phyloP scores from a whole-genome alignment of 2,888 invertebrate species.

The Synanthedon tipuliformis region DNA sequence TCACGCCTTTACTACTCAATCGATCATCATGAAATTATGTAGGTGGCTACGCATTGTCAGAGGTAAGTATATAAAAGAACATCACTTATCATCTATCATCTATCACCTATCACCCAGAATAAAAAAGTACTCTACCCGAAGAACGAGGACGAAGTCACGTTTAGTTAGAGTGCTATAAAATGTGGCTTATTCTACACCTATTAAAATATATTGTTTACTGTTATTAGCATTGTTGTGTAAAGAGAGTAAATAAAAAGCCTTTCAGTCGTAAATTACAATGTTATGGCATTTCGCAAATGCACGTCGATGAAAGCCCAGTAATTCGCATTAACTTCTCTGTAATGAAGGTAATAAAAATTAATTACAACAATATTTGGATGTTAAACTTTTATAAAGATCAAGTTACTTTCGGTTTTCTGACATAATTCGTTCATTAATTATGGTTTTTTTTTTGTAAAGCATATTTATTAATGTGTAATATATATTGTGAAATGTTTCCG shows the following conservation, averaged over 20 bases:
- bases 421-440: not conserved
- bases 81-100: rapidly evolving
- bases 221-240: not conserved
- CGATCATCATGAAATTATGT: too few species aligned
- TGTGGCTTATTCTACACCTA: too few species aligned
- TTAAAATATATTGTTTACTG: too few species aligned
- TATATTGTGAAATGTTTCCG: too few species aligned
- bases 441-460: not conserved
- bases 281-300: conserved; percentile 23
- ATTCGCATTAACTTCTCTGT: not conserved
- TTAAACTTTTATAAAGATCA: not conserved
- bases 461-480: too few species aligned
- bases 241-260: not conserved
- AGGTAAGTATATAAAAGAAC: too few species aligned
- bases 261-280: conserved; percentile 19
- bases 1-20: too few species aligned
- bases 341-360: not conserved
- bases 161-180: too few species aligned
- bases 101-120: too few species aligned
- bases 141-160: too few species aligned
- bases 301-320: conserved; percentile 13
- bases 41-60: too few species aligned
- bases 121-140: too few species aligned
- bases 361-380: not conserved
- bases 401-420: not conserved